These are phyloP conservation scores for Corydoras maculifer DNA, from an alignment of 2,113 vertebrate genomes.

Conservation along the genomic window DNA sequence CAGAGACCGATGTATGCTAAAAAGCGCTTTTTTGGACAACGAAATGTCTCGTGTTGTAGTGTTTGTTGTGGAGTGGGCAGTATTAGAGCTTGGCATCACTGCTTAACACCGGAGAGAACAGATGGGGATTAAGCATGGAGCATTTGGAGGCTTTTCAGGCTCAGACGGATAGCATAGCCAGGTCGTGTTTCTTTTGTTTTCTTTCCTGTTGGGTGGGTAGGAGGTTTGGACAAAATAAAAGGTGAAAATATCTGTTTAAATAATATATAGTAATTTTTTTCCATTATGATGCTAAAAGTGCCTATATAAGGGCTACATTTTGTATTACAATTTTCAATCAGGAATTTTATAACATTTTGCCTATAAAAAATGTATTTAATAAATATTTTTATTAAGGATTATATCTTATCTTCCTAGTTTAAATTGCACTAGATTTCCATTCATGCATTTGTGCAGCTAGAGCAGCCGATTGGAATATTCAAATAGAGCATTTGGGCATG, in stretches of 20 bases:
- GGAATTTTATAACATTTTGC: too few species aligned
- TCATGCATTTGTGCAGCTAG: too few species aligned
- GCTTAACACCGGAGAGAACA: slow-evolving; percentile 19
- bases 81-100: slow-evolving; percentile 11
- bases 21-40: slow-evolving; percentile 9
- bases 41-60: slow-evolving; percentile 13
- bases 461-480: too few species aligned
- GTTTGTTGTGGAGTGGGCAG: slow-evolving; percentile 10
- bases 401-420: too few species aligned
- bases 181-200: slow-evolving; percentile 14
- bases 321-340: too few species aligned
- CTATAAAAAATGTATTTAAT: too few species aligned
- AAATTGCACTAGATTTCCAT: too few species aligned
- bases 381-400: too few species aligned
- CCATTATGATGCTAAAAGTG: too few species aligned
- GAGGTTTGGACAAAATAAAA: slow-evolving; percentile 9
- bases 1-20: background rate
- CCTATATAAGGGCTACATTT: too few species aligned
- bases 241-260: background rate
- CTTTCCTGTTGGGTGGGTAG: background rate
- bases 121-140: slow-evolving; percentile 34
- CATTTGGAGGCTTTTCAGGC: slow-evolving; percentile 24
- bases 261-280: too few species aligned
- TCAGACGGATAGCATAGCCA: slow-evolving; percentile 11
- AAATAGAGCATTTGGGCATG: too few species aligned